Evolutionary conservation across 2,113 vertebrate genomes (phyloP).

Genomic region (Brachyhypopomus occidentalis): DNA sequence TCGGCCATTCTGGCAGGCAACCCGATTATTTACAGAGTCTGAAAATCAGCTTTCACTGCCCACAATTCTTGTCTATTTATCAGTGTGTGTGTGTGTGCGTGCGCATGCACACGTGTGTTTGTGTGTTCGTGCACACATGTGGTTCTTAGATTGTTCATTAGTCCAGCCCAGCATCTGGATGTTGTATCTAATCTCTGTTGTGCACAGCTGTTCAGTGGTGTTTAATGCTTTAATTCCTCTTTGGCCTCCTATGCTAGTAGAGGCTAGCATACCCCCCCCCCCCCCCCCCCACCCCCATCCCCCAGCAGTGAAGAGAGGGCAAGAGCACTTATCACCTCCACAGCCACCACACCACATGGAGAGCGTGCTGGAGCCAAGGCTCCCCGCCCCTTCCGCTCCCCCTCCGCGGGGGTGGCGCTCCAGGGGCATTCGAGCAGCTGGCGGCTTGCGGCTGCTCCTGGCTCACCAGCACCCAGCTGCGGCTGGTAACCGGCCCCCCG

Average conservation of each 20-base stretch:
- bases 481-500: background rate
- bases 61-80: background rate
- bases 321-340: background rate
- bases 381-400: background rate
- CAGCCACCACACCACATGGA: background rate
- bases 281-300: no score
- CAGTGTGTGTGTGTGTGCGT: slow-evolving; percentile 9
- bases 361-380: background rate
- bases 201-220: slow-evolving; percentile 6
- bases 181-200: background rate
- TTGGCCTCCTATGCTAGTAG: background rate
- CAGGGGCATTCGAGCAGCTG: background rate
- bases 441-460: background rate
- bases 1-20: slow-evolving; percentile 12
- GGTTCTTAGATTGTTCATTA: background rate
- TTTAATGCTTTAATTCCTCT: slow-evolving; percentile 1
- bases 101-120: background rate
- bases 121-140: background rate
- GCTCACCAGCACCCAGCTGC: background rate
- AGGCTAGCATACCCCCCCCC: background rate
- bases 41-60: slow-evolving; percentile 24
- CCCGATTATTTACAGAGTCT: slow-evolving; percentile 32
- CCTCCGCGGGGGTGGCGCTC: background rate
- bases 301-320: background rate
- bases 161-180: slow-evolving; percentile 13